Evolutionary conservation across 2,797 vertebrate genomes (phyloP), one percentile per base, ranked within the genome.

Genomic region (Perodicticus potto): DNA sequence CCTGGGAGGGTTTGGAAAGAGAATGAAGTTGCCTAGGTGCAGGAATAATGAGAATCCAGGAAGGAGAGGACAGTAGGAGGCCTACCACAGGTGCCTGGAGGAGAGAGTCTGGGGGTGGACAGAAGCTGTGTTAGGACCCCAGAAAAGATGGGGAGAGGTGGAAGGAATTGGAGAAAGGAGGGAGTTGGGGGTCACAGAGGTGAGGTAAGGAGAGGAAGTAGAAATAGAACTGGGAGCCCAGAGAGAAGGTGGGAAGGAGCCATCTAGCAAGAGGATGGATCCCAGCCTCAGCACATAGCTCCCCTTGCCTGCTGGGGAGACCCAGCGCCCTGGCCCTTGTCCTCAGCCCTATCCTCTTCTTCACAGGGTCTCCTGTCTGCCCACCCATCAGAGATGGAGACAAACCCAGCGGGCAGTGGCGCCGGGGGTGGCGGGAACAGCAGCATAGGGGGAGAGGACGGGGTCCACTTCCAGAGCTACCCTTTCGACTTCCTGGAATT

Each of bases 401-500:
- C 98, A 17, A 98, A 98, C 97, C 95, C 97, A 1, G 96, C 96
- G 1, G 97, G 98, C 93, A 70, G 98, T 12, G 90, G 97, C 43
- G 55, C 96, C 12, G 97, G 96, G 88, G 97, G 94, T 17, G 92
- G 97, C 11, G 97, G 95, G 34, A 95, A 74, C 76, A 70, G 97
- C 16, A 93, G 96, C 90, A 78, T 97, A 7, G 97, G 97, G 65
- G 98, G 98, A 23, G 98, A 98, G 94, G 98, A 98, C 59, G 98
- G 98, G 76, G 98, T 98, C 74, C 98, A 98, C 86, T 98, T 98
- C 97, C 98, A 98, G 96, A 98, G 98, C 86, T 98, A 98, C 86
- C 98, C 98, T 25, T 98, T 98, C 59, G 98, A 98, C 95, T 98
- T 98, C 88, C 89, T 98, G 93, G 98, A 98, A 78, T 98, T 98